phyloP scores from a whole-genome alignment of 2,113 vertebrate genomes.

The Ctenomys sociabilis region DNA sequence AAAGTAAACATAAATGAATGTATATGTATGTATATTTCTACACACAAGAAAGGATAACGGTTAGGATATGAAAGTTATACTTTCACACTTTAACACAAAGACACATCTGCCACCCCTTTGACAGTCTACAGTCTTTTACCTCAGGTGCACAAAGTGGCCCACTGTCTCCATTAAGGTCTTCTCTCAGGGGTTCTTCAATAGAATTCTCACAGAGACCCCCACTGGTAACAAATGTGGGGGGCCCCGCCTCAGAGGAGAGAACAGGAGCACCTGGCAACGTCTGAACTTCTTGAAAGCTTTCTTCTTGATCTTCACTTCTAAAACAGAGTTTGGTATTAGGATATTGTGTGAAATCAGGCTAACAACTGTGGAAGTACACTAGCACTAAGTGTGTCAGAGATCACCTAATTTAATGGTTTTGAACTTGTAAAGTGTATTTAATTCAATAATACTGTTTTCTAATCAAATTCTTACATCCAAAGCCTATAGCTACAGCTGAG shows the following conservation, averaged over 20 bases:
- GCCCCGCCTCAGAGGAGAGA: conserved; percentile 60
- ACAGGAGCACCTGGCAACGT: conserved; percentile 46
- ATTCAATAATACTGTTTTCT: neutral
- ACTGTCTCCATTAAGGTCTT: neutral
- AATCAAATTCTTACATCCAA: neutral
- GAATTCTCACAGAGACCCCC: conserved; percentile 24
- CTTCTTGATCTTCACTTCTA: conserved; percentile 74
- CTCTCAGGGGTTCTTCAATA: conserved; percentile 21
- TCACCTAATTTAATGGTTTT: neutral
- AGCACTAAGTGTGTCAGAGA: neutral
- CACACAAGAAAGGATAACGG: neutral
- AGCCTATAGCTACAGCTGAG: neutral
- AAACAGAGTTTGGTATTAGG: conserved; percentile 64
- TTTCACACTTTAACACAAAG: neutral
- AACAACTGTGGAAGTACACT: neutral
- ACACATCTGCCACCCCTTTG: neutral
- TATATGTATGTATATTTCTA: neutral
- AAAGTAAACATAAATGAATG: neutral
- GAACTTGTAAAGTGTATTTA: conserved; percentile 28
- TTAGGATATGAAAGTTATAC: neutral
- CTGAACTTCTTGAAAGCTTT: conserved; percentile 47
- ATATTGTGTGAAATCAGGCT: conserved; percentile 20
- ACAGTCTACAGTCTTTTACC: conserved; percentile 77
- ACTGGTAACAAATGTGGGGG: neutral
- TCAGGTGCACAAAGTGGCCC: conserved; percentile 61